phyloP scores from a whole-genome alignment of 2,888 invertebrate genomes.

The Zaprionus lineosus region DNA sequence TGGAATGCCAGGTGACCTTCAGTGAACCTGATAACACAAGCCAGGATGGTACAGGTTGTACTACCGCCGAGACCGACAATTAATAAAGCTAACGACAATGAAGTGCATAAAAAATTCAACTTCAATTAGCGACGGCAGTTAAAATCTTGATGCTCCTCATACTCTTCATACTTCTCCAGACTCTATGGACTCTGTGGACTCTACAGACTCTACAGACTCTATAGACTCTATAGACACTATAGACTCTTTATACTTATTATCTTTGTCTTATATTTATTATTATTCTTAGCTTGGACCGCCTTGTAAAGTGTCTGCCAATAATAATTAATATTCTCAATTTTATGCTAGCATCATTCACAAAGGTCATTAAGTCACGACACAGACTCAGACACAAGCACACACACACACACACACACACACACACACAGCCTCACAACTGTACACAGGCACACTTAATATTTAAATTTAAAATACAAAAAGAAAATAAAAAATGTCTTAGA shows the following conservation, averaged over 20 bases:
- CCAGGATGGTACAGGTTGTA: conserved; percentile 37
- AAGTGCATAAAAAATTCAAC: conserved; percentile 51
- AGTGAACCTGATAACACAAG: conserved; percentile 13
- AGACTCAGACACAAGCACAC: conserved; percentile 22
- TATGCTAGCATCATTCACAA: conserved; percentile 43
- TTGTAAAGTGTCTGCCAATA: conserved; percentile 64
- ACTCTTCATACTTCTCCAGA: too few species aligned
- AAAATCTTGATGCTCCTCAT: too few species aligned
- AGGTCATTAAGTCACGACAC: conserved; percentile 67
- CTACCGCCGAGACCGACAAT: conserved; percentile 33
- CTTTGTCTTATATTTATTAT: conserved; percentile 20
- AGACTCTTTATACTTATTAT: too few species aligned
- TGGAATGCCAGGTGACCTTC: conserved; percentile 37
- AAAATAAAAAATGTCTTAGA: conserved; percentile 63
- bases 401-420: not conserved
- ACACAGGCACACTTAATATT: conserved; percentile 25
- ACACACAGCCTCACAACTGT: conserved; percentile 28
- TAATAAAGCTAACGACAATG: conserved; percentile 44
- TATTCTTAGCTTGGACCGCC: conserved; percentile 21
- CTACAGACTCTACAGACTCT: too few species aligned
- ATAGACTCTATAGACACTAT: too few species aligned
- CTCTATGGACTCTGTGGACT: too few species aligned
- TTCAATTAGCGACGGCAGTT: conserved; percentile 54
- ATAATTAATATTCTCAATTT: conserved; percentile 62
- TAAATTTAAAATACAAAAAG: conserved; percentile 37